phyloP scores from a whole-genome alignment of 2,888 invertebrate species.

The Margaritifera margaritifera region DNA sequence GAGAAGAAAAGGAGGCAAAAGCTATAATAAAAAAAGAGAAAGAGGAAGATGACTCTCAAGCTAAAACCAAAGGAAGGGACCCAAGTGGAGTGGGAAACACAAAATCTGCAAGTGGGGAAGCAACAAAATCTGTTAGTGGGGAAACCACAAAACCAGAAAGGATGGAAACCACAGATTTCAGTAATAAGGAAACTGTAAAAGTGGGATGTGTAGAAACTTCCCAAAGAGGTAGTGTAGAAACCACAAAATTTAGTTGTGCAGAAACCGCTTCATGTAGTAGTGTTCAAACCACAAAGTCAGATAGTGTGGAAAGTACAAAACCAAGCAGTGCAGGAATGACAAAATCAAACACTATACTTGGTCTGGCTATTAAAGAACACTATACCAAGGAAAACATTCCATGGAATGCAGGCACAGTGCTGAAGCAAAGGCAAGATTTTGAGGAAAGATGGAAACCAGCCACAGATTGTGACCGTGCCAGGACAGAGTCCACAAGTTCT shows the following conservation, averaged over 20 bases:
- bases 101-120: too few relatives aligned
- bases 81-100: too few relatives aligned
- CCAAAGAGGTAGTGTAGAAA: neutral
- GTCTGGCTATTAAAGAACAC: slow-evolving; percentile 32
- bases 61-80: too few relatives aligned
- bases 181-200: neutral
- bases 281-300: neutral
- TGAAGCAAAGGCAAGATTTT: slow-evolving; percentile 77
- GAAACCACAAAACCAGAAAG: neutral
- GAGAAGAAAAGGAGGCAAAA: too few relatives aligned
- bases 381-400: slow-evolving; percentile 79
- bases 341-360: neutral
- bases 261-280: neutral
- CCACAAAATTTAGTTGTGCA: neutral
- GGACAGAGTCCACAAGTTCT: too few relatives aligned
- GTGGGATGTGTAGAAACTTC: neutral
- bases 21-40: too few relatives aligned
- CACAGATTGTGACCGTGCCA: too few relatives aligned
- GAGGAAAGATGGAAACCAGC: slow-evolving; percentile 74
- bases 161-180: neutral
- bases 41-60: too few relatives aligned
- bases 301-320: slow-evolving; percentile 16
- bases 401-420: slow-evolving; percentile 82
- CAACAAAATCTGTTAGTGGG: too few relatives aligned
- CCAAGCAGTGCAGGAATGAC: slow-evolving; percentile 5